phyloP scores from a whole-genome alignment of 1,140 invertebrate genomes.

The Heliconius melpomene region DNA sequence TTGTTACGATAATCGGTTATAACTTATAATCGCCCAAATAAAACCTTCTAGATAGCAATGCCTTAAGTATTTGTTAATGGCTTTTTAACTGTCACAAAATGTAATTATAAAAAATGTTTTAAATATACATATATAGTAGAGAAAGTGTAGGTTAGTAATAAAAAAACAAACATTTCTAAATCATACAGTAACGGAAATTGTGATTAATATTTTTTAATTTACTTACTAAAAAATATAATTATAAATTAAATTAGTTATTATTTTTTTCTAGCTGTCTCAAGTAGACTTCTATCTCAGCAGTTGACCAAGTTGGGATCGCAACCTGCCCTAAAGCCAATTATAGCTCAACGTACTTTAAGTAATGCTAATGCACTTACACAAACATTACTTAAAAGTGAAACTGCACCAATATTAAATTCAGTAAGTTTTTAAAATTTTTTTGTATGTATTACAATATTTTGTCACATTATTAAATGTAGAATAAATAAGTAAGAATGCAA shows the following conservation, averaged over 20 bases:
- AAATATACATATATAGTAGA: background rate
- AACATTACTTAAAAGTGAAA: conserved; percentile 44
- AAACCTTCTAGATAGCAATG: background rate
- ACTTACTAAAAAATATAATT: background rate
- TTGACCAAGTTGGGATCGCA: conserved; percentile 59
- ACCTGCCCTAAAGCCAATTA: conserved; percentile 42
- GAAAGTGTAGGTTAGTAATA: background rate
- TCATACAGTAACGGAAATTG: too few relatives aligned
- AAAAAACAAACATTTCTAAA: background rate
- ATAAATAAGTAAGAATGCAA: too few relatives aligned
- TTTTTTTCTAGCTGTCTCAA: conserved; percentile 52
- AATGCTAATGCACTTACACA: conserved; percentile 47
- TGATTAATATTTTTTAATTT: background rate
- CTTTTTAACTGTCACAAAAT: background rate
- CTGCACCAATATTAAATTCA: conserved; percentile 58
- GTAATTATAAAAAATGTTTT: background rate
- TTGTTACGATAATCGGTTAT: conserved; percentile 15
- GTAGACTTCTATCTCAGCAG: conserved; percentile 57
- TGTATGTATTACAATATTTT: too few relatives aligned
- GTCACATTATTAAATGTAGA: too few relatives aligned
- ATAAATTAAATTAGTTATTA: background rate
- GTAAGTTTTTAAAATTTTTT: conserved; percentile 43
- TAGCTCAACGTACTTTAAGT: conserved; percentile 41
- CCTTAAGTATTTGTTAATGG: background rate
- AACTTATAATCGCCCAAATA: background rate